Evolutionary conservation across 2,888 invertebrate genomes (phyloP).

Genomic region (Drosophila algonquin): DNA sequence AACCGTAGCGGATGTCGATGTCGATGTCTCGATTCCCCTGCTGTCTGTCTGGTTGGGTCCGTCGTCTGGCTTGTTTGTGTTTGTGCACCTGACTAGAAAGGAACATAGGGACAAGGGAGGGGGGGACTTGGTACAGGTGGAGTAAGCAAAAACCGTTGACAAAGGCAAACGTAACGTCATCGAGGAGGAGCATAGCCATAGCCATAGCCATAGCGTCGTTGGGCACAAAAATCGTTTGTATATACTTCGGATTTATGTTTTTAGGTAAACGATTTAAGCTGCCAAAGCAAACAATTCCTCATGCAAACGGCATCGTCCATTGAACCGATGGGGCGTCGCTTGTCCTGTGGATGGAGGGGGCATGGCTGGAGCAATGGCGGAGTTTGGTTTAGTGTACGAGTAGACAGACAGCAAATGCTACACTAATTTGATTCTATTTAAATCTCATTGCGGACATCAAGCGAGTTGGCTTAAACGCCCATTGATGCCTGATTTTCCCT

Average conservation of each 20-base stretch:
- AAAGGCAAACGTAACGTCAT: constrained; percentile 72
- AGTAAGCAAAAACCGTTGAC: constrained; percentile 70
- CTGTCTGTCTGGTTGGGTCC: constrained; percentile 11
- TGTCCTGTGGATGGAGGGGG: too few species aligned
- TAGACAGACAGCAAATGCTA: constrained; percentile 57
- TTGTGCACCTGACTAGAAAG: constrained; percentile 72
- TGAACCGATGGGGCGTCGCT: constrained; percentile 46
- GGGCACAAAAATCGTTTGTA: constrained; percentile 36
- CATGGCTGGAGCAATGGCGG: not conserved
- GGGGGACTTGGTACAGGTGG: constrained; percentile 4
- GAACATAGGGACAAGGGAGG: constrained; percentile 3
- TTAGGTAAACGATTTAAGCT: constrained; percentile 76
- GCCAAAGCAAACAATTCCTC: constrained; percentile 69
- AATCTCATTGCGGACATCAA: constrained; percentile 80
- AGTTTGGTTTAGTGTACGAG: not conserved
- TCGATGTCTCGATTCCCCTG: constrained; percentile 10
- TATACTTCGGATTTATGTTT: constrained; percentile 74
- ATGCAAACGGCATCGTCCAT: constrained; percentile 64
- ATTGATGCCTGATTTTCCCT: constrained; percentile 68
- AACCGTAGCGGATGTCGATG: constrained; percentile 12
- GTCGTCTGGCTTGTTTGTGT: constrained; percentile 49
- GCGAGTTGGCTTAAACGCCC: constrained; percentile 76
- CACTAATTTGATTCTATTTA: constrained; percentile 81
- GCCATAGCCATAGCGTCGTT: constrained; percentile 8
- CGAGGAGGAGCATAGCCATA: constrained; percentile 19